Percentiles rank a stretch among this genome's conserved stretches.
Evolutionary conservation across 2,113 vertebrate genomes (phyloP).

Genomic region (Sorex fumeus): DNA sequence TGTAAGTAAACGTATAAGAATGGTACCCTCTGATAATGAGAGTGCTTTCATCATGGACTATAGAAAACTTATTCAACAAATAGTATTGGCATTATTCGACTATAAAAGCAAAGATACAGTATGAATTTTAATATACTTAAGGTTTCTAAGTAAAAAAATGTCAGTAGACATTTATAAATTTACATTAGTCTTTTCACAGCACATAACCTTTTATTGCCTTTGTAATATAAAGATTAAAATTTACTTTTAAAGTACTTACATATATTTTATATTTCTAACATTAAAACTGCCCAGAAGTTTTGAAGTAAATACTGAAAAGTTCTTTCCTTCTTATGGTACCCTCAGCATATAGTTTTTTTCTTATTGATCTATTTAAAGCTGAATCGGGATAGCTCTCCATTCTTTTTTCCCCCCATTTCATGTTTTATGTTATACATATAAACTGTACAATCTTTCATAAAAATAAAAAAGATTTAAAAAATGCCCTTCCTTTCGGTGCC

Average conservation of each 20-base stretch:
- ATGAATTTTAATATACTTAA: slow-evolving; percentile 42
- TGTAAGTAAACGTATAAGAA: background rate
- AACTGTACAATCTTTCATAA: no score
- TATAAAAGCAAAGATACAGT: slow-evolving; percentile 1
- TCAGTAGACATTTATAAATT: slow-evolving; percentile 21
- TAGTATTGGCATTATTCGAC: slow-evolving; percentile 1
- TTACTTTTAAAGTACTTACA: background rate
- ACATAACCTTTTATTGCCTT: no score
- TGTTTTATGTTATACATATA: no score
- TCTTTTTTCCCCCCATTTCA: no score
- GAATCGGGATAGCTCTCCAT: background rate
- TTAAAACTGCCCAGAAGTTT: slow-evolving; percentile 11
- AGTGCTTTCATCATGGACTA: background rate
- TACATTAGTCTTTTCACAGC: background rate
- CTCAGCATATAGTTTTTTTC: slow-evolving; percentile 1
- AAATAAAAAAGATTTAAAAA: no score
- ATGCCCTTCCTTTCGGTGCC: no score
- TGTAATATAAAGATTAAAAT: no score
- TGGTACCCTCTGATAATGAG: slow-evolving; percentile 26
- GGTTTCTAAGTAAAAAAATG: slow-evolving; percentile 25
- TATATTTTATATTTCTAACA: slow-evolving; percentile 6
- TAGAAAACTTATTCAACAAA: slow-evolving; percentile 46
- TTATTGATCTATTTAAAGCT: background rate
- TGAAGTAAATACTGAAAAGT: background rate
- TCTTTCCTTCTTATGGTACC: background rate